Percentiles rank a stretch among this genome's conserved stretches.
Evolutionary conservation across 2,888 invertebrate species (phyloP).

Genomic region (Creontiades dilutus): DNA sequence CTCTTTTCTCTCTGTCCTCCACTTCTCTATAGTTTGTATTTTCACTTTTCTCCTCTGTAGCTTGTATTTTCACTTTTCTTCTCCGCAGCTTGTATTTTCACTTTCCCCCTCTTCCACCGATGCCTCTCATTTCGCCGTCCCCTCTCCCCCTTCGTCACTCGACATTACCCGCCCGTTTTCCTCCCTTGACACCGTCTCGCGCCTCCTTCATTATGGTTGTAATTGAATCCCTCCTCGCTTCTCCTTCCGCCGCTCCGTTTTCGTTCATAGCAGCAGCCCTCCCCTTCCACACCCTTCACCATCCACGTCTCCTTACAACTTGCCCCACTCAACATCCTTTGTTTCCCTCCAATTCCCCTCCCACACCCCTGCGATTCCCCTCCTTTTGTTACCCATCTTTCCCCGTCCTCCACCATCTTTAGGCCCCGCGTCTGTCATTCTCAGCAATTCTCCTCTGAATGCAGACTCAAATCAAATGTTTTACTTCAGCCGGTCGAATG

Average conservation of each 20-base stretch:
- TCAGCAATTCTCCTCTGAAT: not conserved
- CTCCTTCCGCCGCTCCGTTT: not conserved
- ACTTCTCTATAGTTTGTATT: not conserved
- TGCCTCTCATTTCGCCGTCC: not conserved
- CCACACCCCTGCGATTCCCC: not conserved
- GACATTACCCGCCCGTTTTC: conserved; percentile 16
- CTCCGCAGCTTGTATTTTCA: not conserved
- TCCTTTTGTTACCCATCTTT: not conserved
- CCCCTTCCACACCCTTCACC: not conserved
- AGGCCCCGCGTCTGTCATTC: not conserved
- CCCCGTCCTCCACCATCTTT: not conserved
- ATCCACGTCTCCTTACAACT: not conserved
- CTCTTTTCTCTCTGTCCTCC: too few relatives aligned
- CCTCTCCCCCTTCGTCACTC: not conserved
- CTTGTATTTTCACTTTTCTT: conserved; percentile 19
- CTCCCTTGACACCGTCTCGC: conserved; percentile 36
- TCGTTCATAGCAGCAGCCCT: not conserved
- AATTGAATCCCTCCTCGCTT: conserved; percentile 15
- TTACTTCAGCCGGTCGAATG: too few relatives aligned
- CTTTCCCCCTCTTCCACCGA: not conserved
- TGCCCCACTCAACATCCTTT: not conserved
- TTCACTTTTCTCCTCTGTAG: not conserved
- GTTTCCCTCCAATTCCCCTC: not conserved
- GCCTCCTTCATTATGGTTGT: conserved; percentile 39
- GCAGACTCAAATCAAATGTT: too few relatives aligned